Percentiles rank a stretch among this genome's conserved stretches.
Evolutionary conservation across 2,113 vertebrate species (phyloP).

Genomic region (Gasterosteus nipponicus): DNA sequence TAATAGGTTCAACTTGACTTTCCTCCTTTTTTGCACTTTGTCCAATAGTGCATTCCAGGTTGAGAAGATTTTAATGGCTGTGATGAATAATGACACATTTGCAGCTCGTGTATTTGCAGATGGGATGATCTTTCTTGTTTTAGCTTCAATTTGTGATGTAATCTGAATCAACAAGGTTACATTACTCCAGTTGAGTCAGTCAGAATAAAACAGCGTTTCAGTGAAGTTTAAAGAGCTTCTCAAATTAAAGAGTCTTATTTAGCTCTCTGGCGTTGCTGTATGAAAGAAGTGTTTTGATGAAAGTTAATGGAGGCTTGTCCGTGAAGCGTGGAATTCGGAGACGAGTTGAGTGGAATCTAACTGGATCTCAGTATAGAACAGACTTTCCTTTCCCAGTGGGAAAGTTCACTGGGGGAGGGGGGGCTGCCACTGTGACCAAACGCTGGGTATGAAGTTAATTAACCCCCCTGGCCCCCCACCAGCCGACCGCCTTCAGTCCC

Average conservation of each 20-base stretch:
- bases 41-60: neutral
- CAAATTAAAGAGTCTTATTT: neutral
- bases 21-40: neutral
- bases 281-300: conserved; percentile 20
- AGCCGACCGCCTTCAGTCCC: conserved; percentile 9
- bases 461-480: conserved; percentile 39
- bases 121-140: neutral
- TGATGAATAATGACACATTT: neutral
- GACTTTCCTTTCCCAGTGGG: conserved; percentile 30
- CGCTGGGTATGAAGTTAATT: conserved; percentile 60
- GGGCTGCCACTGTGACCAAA: conserved; percentile 58
- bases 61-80: neutral
- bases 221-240: neutral
- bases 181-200: neutral
- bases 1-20: no score
- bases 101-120: neutral
- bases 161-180: neutral
- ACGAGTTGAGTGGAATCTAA: conserved; percentile 31
- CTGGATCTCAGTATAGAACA: conserved; percentile 8
- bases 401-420: conserved; percentile 45
- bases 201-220: neutral
- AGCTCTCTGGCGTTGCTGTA: neutral
- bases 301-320: conserved; percentile 41
- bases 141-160: neutral
- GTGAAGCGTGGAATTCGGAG: conserved; percentile 32